Percentiles rank a stretch among this genome's conserved stretches.
Conservation (phyloP, 2,888 invertebrate species). For the Phragmatobia fuliginosa region DNA sequence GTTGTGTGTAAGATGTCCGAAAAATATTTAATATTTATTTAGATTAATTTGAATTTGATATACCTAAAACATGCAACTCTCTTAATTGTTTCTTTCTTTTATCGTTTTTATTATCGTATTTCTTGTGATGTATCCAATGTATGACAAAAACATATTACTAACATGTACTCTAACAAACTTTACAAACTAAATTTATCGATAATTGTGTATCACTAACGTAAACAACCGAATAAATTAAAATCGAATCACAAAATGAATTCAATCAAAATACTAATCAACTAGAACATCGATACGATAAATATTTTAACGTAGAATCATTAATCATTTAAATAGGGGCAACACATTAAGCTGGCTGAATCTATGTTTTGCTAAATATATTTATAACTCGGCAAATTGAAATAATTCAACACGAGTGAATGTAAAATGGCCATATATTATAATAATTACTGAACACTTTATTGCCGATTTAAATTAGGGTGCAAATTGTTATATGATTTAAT, state of each 20-base stretch:
- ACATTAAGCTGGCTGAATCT: conserved; percentile 16
- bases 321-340: conserved; percentile 2
- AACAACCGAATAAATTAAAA: not conserved
- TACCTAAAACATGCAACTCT: too few relatives aligned
- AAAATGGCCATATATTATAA: conserved; percentile 44
- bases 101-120: too few relatives aligned
- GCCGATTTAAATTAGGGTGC: too few relatives aligned
- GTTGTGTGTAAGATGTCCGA: too few relatives aligned
- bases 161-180: too few relatives aligned
- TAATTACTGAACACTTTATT: conserved; percentile 43
- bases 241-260: not conserved
- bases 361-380: conserved; percentile 38
- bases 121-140: too few relatives aligned
- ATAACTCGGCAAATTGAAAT: conserved; percentile 49
- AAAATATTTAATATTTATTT: too few relatives aligned
- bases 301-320: not conserved
- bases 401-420: conserved; percentile 32
- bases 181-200: not conserved
- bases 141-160: too few relatives aligned
- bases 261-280: not conserved
- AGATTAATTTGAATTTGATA: too few relatives aligned
- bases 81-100: too few relatives aligned
- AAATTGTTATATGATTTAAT: too few relatives aligned
- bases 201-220: not conserved
- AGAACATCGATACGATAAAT: not conserved